phyloP scores from a whole-genome alignment of 1,140 invertebrate species.

The Elysia chlorotica region DNA sequence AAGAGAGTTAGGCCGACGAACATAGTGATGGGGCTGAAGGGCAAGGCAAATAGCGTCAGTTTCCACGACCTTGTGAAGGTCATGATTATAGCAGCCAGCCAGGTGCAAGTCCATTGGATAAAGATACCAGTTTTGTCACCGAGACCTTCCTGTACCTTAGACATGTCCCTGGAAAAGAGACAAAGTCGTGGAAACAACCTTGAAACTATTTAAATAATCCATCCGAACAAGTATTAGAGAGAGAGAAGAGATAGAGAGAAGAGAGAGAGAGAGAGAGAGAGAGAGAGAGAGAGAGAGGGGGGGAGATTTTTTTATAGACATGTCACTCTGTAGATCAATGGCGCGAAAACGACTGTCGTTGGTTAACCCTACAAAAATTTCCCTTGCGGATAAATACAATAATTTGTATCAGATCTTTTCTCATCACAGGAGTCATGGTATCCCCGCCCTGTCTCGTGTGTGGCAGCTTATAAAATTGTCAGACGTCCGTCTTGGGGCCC shows the following conservation, averaged over 20 bases:
- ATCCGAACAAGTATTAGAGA: neutral
- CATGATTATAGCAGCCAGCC: conserved; percentile 43
- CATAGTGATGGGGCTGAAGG: conserved; percentile 45
- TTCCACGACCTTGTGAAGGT: conserved; percentile 55
- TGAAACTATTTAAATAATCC: neutral
- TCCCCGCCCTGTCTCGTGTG: too few relatives aligned
- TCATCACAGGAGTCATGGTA: too few relatives aligned
- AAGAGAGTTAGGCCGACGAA: conserved; percentile 33
- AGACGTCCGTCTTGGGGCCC: too few relatives aligned
- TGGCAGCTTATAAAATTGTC: too few relatives aligned
- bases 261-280: neutral
- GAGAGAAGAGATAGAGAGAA: neutral
- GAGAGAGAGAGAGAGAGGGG: neutral
- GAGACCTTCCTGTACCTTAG: conserved; percentile 84
- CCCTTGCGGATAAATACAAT: too few relatives aligned
- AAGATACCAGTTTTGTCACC: conserved; percentile 87
- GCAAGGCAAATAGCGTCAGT: conserved; percentile 42
- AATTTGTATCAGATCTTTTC: too few relatives aligned
- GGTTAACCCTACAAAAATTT: too few relatives aligned
- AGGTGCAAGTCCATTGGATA: conserved; percentile 59
- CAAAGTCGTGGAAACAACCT: neutral
- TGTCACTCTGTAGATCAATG: too few relatives aligned
- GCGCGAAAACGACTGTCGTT: too few relatives aligned
- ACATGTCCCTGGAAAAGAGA: conserved; percentile 74
- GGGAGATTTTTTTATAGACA: too few relatives aligned